Evolutionary conservation across 2,888 invertebrate genomes (phyloP), one percentile per base, ranked within the genome.

Genomic region (Diogma glabrata): DNA sequence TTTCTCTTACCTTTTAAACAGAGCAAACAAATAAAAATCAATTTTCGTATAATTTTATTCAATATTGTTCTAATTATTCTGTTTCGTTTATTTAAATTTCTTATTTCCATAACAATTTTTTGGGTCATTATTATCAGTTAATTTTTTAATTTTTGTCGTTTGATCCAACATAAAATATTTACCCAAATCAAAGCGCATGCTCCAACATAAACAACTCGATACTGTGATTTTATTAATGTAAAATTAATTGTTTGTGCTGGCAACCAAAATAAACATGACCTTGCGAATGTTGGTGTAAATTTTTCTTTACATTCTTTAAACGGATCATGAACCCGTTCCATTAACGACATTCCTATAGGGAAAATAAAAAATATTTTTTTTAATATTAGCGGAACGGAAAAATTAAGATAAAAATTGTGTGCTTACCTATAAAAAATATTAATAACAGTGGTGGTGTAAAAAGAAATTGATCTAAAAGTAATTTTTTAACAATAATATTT

Each of bases 201-300:
- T 1, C 87, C 84, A 22, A 91, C 85, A 61, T 85, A 91, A 2
- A 83, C 77, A 1, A 91, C 86, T 14, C 91, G 74, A 52, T 82
- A 76, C 49, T 79, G 69, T 1, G 87, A 76, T 1, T 88, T 82
- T 48, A 91, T 66, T 49, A 86, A 66, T 43, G 76, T 64, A 67
- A 91, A 91, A 67, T 91, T 91, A 24, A 88, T 63, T 0, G 81
- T 76, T 67, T 89, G 88, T 1, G 79, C 82, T 0, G 90, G 90
- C 33, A 90, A 64, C 90, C 91, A 91, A 66, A 88, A 91, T 50
- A 78, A 67, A 61, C 89, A 89, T 56, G 87, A 88, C 1, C 82
- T 80, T 64, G 79, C 55, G 61, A 81, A 82, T 1, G 89, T 85
- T 53, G 77, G 80, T 55, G 77, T 59, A 57, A 86, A 84, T 66